These are phyloP conservation scores for Meriones psammophilus DNA, from an alignment of 2,797 vertebrate species.

Conservation along the genomic window DNA sequence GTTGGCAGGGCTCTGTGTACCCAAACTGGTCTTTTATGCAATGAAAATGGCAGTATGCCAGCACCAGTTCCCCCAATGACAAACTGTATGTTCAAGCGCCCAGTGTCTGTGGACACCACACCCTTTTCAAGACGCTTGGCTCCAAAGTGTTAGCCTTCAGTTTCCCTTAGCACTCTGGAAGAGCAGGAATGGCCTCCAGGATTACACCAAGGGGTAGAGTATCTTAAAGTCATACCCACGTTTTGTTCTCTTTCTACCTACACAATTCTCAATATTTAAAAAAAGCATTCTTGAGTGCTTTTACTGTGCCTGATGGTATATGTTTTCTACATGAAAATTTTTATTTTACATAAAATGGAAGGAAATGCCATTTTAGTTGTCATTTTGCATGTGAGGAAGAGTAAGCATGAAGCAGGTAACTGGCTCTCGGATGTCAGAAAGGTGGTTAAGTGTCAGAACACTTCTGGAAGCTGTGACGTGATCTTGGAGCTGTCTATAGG, in stretches of 20 bases:
- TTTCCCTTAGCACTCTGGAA: constrained; percentile 38
- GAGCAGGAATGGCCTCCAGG: constrained; percentile 7
- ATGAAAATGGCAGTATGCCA: constrained; percentile 73
- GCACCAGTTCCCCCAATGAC: constrained; percentile 70
- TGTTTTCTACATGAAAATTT: background rate
- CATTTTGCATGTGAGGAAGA: constrained; percentile 26
- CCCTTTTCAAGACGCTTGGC: constrained; percentile 57
- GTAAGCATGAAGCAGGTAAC: background rate
- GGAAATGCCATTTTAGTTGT: background rate
- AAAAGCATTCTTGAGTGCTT: background rate
- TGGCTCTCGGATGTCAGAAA: constrained; percentile 27
- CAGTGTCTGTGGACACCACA: constrained; percentile 65
- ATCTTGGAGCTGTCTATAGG: background rate
- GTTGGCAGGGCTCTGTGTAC: constrained; percentile 73
- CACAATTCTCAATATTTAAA: background rate
- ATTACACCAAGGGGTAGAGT: constrained; percentile 39
- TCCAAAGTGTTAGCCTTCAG: constrained; percentile 29
- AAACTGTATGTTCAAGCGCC: constrained; percentile 56
- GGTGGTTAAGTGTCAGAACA: background rate
- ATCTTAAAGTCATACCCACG: background rate
- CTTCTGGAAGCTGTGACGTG: constrained; percentile 23
- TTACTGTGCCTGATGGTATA: background rate
- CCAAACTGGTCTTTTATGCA: constrained; percentile 80
- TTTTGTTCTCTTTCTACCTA: constrained; percentile 16
- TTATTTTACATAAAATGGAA: constrained; percentile 36